Percentiles rank a stretch among this genome's conserved stretches.
Evolutionary conservation across 2,797 vertebrate species (phyloP).

Genomic region (Masticophis lateralis): DNA sequence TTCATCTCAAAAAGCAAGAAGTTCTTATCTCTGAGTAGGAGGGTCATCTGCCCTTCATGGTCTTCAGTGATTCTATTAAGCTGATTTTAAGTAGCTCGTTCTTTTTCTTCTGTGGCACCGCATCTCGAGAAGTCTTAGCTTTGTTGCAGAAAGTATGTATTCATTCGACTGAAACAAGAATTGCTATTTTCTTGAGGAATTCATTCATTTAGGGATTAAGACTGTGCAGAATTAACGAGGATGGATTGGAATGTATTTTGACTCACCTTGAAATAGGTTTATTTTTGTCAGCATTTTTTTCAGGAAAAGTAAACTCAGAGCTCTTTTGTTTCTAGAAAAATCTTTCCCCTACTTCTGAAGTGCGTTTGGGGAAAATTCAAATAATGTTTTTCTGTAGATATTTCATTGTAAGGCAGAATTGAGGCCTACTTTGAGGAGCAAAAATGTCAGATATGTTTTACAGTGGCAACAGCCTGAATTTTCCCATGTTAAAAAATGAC

Average conservation of each 20-base stretch:
- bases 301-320: not conserved
- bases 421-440: not conserved
- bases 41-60: not conserved
- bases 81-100: not conserved
- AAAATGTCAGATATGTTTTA: not conserved
- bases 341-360: not conserved
- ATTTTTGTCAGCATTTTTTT: not conserved
- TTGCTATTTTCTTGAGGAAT: not conserved
- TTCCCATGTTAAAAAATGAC: not conserved
- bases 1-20: not conserved
- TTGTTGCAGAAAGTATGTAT: fast-evolving
- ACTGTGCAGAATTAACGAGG: not conserved
- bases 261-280: not conserved
- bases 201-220: not conserved
- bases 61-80: not conserved
- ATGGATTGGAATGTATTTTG: not conserved
- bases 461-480: not conserved
- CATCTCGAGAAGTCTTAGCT: fast-evolving
- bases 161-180: not conserved
- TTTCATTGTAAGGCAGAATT: not conserved
- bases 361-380: not conserved
- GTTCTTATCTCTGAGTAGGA: not conserved
- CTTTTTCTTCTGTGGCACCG: not conserved
- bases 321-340: not conserved
- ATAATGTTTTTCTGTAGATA: not conserved